phyloP scores from a whole-genome alignment of 2,113 vertebrate species.

The Pelobates fuscus region DNA sequence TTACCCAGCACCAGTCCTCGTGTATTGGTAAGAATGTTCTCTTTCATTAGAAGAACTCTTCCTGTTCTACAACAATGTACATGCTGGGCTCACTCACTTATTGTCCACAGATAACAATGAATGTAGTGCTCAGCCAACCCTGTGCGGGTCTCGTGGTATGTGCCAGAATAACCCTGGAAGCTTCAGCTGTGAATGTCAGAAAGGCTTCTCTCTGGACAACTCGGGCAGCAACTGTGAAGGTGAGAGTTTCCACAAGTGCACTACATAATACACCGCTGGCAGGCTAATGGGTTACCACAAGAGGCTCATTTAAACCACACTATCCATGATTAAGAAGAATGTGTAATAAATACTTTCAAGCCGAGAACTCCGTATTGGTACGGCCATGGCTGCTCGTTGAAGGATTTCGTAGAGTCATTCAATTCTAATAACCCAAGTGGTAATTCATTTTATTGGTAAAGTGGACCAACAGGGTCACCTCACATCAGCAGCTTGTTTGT shows the following conservation, averaged over 20 bases:
- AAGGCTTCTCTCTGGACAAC: constrained; percentile 83
- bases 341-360: too few species aligned
- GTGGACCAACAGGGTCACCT: too few species aligned
- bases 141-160: constrained; percentile 76
- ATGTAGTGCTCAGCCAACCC: constrained; percentile 72
- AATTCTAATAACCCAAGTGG: too few species aligned
- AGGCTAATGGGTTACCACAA: not conserved
- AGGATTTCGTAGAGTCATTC: too few species aligned
- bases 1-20: constrained; percentile 86
- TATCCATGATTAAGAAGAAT: too few species aligned
- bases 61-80: too few species aligned
- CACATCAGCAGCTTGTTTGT: too few species aligned
- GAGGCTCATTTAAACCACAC: not conserved
- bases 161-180: constrained; percentile 87
- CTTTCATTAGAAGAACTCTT: not conserved
- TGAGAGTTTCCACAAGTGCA: constrained; percentile 50
- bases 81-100: too few species aligned
- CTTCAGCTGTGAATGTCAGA: constrained; percentile 89
- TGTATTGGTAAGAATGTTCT: constrained; percentile 81
- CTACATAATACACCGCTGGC: too few species aligned
- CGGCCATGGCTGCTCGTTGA: too few species aligned
- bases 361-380: too few species aligned
- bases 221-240: constrained; percentile 84
- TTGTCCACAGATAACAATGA: constrained; percentile 83
- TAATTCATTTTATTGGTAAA: too few species aligned